Evolutionary conservation across 37 sponge, comb jelly and placozoan species (phyloP), one percentile per base, ranked within the genome.

Genomic region (Theonella swinhoei): DNA sequence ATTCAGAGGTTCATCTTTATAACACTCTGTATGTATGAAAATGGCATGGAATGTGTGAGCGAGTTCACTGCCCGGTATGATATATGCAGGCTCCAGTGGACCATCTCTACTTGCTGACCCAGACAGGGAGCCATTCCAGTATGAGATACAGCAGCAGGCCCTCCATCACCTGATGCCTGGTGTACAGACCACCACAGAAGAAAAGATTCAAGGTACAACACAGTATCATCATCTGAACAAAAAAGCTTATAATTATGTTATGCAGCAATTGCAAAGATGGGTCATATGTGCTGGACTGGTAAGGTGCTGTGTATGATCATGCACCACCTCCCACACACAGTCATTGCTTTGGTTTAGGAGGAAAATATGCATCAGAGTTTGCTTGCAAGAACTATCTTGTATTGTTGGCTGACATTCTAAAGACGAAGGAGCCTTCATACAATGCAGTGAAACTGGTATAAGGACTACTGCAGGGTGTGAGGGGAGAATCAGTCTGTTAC

Each of bases 241-340:
- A n/a, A n/a, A n/a, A n/a, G n/a, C n/a, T n/a, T n/a, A n/a, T n/a
- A n/a, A n/a, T n/a, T n/a, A n/a, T n/a, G n/a, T n/a, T n/a, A 26
- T 69, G 9, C 38, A 82, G 89, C 78, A 72, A 77, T 88, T 61
- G 43, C 62, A 70, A 62, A 70, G 1, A 88, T 88, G 33, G 89
- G 89, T 19, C 89, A 88, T 41, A 62, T 88, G 31, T 30, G 76
- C 22, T 88, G 89, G 89, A 72, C 68, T 40, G 81, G 89, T 88
- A 62, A 30, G 61, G 17, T 3, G 43, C 7, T 65, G 25, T 29
- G 7, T 26, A 11, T 9, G 3, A 8, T 9, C 71, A 34, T 35
- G 71, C 9, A 33, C 4, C 7, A 65, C 66, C 7, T 8, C 66
- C 19, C 24, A 4, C 7, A 47, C 14, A n/a, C 4, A 11, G 19